Evolutionary conservation across 1,140 invertebrate genomes (phyloP), one percentile per base, ranked within the genome.

Genomic region (Penaeus vannamei): DNA sequence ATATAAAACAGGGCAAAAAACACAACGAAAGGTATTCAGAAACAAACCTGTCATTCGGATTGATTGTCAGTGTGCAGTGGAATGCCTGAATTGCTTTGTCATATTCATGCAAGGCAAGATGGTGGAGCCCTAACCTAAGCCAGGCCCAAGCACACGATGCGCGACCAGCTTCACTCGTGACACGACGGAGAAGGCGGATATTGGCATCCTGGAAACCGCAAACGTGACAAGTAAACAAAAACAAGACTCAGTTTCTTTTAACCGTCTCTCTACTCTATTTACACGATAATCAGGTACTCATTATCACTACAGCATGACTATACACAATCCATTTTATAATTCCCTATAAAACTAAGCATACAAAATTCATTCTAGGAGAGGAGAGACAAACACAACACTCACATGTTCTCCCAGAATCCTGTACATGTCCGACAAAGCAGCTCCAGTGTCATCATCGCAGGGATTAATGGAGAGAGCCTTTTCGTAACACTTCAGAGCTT

Each of bases 401-500:
- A 95, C 95, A 92, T 94, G 95, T 91, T 96, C 95, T 91, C 95
- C 95, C 62, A 96, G 92, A 90, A 95, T 93, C 89, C 95, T 94
- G 92, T 97, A 96, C 53, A 96, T 94, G 91, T 96, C 95, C 93
- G 96, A 97, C 26, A 98, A 93, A 90, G 95, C 95, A 92, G 95
- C 95, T 32, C 96, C 96, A 87, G 95, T 95, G 90, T 95, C 94
- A 62, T 94, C 94, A 86, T 95, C 95, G 86, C 94, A 93, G 29
- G 94, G 94, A 93, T 97, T 96, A 3, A 98, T 94, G 92, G 95
- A 95, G 87, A 96, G 95, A 53, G 96, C 95, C 93, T 97, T 97
- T 92, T 97, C 95, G 93, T 95, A 97, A 93, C 97, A 98, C 92
- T 96, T 96, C 91, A 94, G 95, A 5, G 96, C 95, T 92, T 96